phyloP scores from a whole-genome alignment of 30 jellyfish, hydroid and myxozoan genomes.

The Nemopilema nomurai region DNA sequence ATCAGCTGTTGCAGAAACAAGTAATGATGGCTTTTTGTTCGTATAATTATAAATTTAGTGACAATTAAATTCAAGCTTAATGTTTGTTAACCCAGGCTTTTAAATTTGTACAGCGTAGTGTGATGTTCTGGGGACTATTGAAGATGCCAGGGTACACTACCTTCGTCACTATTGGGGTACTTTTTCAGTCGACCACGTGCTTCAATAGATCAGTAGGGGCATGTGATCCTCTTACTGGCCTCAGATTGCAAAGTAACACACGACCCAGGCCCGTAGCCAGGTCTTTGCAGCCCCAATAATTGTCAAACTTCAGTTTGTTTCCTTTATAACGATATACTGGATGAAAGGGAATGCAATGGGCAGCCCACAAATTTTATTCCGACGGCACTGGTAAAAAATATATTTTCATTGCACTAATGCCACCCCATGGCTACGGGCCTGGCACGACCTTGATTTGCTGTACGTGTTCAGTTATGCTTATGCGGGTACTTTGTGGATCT shows the following conservation, averaged over 20 bases:
- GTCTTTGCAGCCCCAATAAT: too few relatives aligned
- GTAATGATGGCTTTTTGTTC: background rate
- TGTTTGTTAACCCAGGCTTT: background rate
- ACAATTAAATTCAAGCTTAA: background rate
- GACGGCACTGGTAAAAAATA: too few relatives aligned
- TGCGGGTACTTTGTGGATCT: too few relatives aligned
- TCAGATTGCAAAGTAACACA: background rate
- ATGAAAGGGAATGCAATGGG: too few relatives aligned
- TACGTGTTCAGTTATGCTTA: too few relatives aligned
- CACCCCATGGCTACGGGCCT: too few relatives aligned
- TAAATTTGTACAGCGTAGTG: background rate
- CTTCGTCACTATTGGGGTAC: slow-evolving; percentile 10
- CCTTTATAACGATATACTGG: too few relatives aligned
- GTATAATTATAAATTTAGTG: background rate
- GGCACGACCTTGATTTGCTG: too few relatives aligned
- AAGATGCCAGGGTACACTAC: slow-evolving; percentile 36
- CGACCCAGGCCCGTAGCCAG: too few relatives aligned
- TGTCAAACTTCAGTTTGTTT: too few relatives aligned
- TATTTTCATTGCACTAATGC: too few relatives aligned
- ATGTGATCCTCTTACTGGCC: slow-evolving; percentile 16
- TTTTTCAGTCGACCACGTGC: background rate
- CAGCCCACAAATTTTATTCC: too few relatives aligned
- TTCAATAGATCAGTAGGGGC: background rate
- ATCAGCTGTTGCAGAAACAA: background rate
- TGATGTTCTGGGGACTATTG: slow-evolving; percentile 16